phyloP scores from a whole-genome alignment of 2,113 vertebrate genomes.

The Pseudonaja textilis region DNA sequence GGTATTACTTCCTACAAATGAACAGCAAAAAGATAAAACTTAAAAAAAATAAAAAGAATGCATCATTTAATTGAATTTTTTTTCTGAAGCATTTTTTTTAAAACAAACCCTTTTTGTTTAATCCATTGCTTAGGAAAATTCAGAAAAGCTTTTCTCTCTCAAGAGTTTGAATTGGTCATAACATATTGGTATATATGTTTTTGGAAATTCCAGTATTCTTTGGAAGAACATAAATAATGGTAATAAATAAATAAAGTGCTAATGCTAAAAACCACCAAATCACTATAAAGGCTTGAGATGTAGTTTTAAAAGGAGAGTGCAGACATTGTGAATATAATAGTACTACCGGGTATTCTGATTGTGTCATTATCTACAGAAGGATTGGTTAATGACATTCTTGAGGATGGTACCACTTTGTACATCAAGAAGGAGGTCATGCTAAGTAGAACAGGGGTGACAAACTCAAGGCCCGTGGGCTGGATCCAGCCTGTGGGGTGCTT shows the following conservation, averaged over 20 bases:
- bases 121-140: background rate
- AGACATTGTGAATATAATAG: background rate
- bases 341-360: background rate
- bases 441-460: background rate
- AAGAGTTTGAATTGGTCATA: background rate
- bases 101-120: background rate
- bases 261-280: background rate
- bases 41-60: background rate
- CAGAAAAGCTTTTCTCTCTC: background rate
- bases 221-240: background rate
- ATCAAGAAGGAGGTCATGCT: background rate
- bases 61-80: background rate
- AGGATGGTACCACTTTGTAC: background rate
- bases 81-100: background rate
- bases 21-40: background rate
- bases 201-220: background rate
- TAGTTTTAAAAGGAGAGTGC: background rate
- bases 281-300: background rate
- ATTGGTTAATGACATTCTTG: background rate
- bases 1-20: background rate
- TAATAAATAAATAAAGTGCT: background rate
- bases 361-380: background rate
- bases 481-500: too few relatives aligned
- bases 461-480: too few relatives aligned
- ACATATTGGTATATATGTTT: background rate